phyloP scores from a whole-genome alignment of 2,888 invertebrate species.

The Globia sparganii region DNA sequence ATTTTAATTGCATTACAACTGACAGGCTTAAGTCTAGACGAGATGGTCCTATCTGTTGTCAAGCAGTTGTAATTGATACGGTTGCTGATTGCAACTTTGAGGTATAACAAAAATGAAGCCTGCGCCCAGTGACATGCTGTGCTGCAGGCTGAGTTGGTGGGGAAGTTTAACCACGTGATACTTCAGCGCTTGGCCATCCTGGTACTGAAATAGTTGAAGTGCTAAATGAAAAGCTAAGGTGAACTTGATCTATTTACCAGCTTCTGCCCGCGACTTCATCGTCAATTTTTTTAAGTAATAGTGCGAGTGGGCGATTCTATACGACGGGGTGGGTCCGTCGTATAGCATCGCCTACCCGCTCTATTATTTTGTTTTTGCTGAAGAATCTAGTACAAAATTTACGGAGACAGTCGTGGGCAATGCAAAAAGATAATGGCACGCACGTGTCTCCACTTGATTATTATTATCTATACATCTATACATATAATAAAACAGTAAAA shows the following conservation, averaged over 20 bases:
- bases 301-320: not conserved
- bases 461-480: too few species aligned
- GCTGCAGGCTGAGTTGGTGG: not conserved
- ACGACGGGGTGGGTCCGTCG: not conserved
- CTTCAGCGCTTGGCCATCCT: not conserved
- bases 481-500: too few species aligned
- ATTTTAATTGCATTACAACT: slow-evolving; percentile 6
- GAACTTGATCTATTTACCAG: not conserved
- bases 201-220: not conserved
- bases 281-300: not conserved
- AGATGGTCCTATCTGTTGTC: not conserved
- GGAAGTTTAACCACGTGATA: not conserved
- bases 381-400: not conserved
- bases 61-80: not conserved
- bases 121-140: not conserved
- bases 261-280: not conserved
- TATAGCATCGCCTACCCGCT: not conserved
- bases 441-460: not conserved
- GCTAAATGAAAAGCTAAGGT: not conserved
- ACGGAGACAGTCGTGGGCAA: not conserved
- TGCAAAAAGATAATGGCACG: not conserved
- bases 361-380: not conserved
- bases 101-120: not conserved
- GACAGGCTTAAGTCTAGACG: not conserved
- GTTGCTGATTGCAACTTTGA: not conserved